Conservation (phyloP, 2,888 invertebrate genomes). For the Balanococcus diminutus region DNA sequence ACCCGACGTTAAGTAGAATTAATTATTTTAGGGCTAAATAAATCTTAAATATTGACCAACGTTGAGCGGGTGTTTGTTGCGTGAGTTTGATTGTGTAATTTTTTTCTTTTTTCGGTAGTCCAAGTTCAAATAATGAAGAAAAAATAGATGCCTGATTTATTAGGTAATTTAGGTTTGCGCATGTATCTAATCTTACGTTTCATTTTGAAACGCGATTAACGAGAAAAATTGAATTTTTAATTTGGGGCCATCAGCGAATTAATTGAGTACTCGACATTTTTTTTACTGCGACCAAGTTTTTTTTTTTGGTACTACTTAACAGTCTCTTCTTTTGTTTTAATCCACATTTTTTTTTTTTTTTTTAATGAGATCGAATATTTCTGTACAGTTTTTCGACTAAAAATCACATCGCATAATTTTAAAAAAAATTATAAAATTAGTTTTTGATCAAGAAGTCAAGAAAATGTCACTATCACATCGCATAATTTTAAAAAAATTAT, state of each 20-base stretch:
- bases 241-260: background rate
- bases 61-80: background rate
- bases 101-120: background rate
- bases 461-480: no score
- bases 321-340: no score
- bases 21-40: slow-evolving; percentile 4
- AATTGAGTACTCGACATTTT: no score
- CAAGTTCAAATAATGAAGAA: background rate
- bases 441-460: no score
- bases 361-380: no score
- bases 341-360: no score
- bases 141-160: background rate
- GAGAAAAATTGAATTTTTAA: background rate
- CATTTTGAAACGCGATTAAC: background rate
- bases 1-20: background rate
- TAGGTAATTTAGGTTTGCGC: background rate
- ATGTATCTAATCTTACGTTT: background rate
- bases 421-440: no score
- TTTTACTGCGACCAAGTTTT: no score
- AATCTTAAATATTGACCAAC: background rate
- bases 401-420: no score
- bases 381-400: no score
- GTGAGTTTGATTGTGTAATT: background rate
- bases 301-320: no score
- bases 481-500: no score